Conservation (phyloP, 2,888 invertebrate species). For the Tigriopus californicus region DNA sequence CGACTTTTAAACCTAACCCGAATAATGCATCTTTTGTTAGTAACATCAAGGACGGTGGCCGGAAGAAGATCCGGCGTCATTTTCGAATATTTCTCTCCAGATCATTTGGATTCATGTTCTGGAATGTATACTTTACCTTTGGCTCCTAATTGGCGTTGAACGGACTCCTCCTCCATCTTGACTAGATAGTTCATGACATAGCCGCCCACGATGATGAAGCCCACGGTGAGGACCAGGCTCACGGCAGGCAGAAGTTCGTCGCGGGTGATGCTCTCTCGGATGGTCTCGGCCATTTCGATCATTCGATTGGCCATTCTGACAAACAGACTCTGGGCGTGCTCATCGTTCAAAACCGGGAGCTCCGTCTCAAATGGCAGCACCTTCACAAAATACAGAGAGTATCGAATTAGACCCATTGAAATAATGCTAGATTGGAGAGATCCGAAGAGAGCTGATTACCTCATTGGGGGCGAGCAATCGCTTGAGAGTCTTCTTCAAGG, state of each 20-base stretch:
- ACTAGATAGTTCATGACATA: conserved; percentile 70
- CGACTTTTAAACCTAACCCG: conserved; percentile 7
- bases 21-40: too few species aligned
- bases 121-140: too few species aligned
- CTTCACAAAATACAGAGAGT: too few species aligned
- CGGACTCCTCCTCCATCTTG: conserved; percentile 38
- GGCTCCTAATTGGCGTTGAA: conserved; percentile 22
- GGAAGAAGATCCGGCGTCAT: too few species aligned
- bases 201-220: conserved; percentile 55
- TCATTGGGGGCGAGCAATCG: conserved; percentile 50
- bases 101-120: background rate
- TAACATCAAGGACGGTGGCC: too few species aligned
- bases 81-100: too few species aligned
- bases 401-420: too few species aligned
- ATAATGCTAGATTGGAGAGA: too few species aligned
- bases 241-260: conserved; percentile 59
- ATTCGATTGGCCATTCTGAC: conserved; percentile 40
- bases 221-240: conserved; percentile 54
- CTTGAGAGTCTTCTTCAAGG: conserved; percentile 49
- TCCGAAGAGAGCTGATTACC: too few species aligned
- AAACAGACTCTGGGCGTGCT: conserved; percentile 3
- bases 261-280: conserved; percentile 48
- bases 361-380: conserved; percentile 50
- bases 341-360: conserved; percentile 37
- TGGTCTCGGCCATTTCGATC: conserved; percentile 46